Evolutionary conservation across 2,797 vertebrate species (phyloP).

Genomic region (Anabacerthia variegaticeps): DNA sequence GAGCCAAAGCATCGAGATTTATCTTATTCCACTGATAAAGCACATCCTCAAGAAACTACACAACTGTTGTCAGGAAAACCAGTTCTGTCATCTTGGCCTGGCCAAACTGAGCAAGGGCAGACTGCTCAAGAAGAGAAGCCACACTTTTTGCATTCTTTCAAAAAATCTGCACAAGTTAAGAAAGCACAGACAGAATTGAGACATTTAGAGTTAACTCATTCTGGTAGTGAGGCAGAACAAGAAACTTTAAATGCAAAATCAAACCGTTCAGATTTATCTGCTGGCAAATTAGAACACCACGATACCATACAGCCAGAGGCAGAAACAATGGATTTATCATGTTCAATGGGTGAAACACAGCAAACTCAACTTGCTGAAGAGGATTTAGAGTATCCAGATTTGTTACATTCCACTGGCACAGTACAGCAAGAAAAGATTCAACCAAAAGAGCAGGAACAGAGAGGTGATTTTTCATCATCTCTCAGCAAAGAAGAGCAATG

Average conservation of each 20-base stretch:
- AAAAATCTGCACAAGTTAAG: background rate
- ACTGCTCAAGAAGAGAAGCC: background rate
- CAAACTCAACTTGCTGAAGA: background rate
- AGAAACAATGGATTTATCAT: slow-evolving; percentile 32
- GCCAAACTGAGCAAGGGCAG: background rate
- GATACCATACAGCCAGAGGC: background rate
- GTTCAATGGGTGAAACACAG: background rate
- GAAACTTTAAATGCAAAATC: background rate
- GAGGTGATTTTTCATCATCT: background rate
- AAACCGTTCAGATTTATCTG: background rate
- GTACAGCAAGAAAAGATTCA: background rate
- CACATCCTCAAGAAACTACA: background rate
- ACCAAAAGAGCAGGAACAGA: background rate
- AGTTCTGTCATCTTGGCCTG: background rate
- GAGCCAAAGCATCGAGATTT: background rate
- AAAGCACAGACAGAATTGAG: background rate
- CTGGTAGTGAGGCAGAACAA: background rate
- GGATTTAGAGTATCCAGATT: background rate
- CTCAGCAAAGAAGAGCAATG: background rate
- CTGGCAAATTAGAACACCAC: background rate
- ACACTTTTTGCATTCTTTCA: background rate
- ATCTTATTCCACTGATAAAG: background rate
- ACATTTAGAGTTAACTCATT: background rate
- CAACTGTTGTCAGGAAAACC: background rate
- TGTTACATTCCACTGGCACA: background rate